phyloP scores from a whole-genome alignment of 1,140 invertebrate genomes.

The Listronotus oregonensis region DNA sequence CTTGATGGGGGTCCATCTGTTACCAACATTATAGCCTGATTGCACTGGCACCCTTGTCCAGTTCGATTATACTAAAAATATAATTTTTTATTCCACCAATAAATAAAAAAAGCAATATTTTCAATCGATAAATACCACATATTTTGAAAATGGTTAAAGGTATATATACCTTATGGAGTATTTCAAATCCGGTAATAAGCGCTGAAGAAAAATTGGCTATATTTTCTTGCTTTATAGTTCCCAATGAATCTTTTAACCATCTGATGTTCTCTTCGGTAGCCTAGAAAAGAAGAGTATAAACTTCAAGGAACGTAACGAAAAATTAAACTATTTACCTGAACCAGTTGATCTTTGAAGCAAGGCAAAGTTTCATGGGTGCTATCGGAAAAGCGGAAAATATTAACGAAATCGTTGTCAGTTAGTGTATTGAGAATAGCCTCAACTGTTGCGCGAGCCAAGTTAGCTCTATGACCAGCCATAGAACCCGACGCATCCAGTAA shows the following conservation, averaged over 20 bases:
- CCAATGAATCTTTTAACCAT: conserved; percentile 78
- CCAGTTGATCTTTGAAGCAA: conserved; percentile 86
- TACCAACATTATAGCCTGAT: conserved; percentile 97
- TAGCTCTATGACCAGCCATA: conserved; percentile 82
- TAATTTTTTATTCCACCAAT: no score
- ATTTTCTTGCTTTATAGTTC: conserved; percentile 69
- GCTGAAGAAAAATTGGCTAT: conserved; percentile 94
- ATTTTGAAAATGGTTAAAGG: no score
- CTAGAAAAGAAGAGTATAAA: conserved; percentile 53
- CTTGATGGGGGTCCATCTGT: conserved; percentile 86
- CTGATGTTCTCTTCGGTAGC: conserved; percentile 87
- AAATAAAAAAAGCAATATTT: no score
- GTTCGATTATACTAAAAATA: conserved; percentile 74
- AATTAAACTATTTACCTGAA: conserved; percentile 63
- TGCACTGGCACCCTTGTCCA: conserved; percentile 86
- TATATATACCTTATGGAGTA: conserved; percentile 80
- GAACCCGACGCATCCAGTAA: conserved; percentile 89
- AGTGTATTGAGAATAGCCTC: conserved; percentile 91
- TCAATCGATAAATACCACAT: no score
- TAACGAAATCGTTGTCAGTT: conserved; percentile 95
- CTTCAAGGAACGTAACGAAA: no score
- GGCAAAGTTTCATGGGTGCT: conserved; percentile 75
- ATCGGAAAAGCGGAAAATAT: conserved; percentile 85
- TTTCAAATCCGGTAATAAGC: conserved; percentile 87
- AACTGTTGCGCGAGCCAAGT: conserved; percentile 85